Evolutionary conservation across 1,140 invertebrate genomes (phyloP).

Genomic region (Aleiodes sp.): DNA sequence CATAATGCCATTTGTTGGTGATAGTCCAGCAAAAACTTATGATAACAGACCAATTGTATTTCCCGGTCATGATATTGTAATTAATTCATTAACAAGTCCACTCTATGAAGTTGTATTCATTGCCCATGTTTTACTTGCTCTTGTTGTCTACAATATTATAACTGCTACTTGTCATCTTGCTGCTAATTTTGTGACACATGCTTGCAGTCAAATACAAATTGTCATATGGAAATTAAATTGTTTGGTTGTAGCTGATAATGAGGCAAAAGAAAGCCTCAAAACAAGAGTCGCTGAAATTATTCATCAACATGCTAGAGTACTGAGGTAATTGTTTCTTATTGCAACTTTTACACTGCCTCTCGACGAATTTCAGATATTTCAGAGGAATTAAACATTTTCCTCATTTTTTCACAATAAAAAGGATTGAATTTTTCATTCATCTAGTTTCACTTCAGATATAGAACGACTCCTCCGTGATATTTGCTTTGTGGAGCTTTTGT

Average conservation of each 20-base stretch:
- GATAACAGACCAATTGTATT: conserved; percentile 34
- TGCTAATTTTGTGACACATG: conserved; percentile 36
- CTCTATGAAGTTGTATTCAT: conserved; percentile 42
- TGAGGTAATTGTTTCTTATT: too few species aligned
- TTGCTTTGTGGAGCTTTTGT: neutral
- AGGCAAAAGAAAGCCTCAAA: neutral
- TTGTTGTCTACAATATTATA: conserved; percentile 31
- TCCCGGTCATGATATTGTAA: conserved; percentile 31
- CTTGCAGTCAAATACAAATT: conserved; percentile 37
- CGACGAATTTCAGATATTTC: too few species aligned
- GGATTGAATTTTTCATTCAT: neutral
- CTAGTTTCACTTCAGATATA: neutral
- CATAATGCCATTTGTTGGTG: conserved; percentile 39
- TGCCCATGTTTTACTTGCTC: conserved; percentile 34
- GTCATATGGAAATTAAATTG: conserved; percentile 29
- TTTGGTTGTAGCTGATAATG: neutral
- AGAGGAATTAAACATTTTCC: too few species aligned
- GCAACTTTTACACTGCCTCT: too few species aligned
- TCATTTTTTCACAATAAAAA: too few species aligned
- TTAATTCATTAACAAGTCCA: conserved; percentile 33
- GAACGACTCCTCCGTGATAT: neutral
- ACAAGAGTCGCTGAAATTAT: neutral
- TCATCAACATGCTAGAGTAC: neutral
- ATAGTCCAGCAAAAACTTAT: conserved; percentile 31
- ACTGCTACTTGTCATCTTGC: conserved; percentile 32